A percentile compares a stretch with the other conserved stretches of the same genome.
phyloP scores from a whole-genome alignment of 2,888 invertebrate genomes.

The Epistrophe eligans region DNA sequence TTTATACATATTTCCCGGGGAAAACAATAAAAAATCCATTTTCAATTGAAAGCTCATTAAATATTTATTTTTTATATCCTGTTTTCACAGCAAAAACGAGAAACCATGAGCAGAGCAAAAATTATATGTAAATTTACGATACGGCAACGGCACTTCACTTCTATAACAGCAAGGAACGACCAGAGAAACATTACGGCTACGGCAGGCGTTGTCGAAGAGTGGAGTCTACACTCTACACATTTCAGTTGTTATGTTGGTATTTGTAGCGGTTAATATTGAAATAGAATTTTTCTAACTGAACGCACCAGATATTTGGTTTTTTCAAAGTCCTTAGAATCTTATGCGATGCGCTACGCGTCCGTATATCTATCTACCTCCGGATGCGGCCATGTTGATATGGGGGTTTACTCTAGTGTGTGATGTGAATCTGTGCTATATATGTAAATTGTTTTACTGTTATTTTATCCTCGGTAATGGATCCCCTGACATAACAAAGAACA shows the following conservation, averaged over 20 bases:
- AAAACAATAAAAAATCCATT: conserved; percentile 53
- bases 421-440: not conserved
- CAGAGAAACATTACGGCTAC: not conserved
- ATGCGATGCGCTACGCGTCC: not conserved
- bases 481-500: conserved; percentile 22
- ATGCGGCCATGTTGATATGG: conserved; percentile 9
- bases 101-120: conserved; percentile 6
- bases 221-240: too few relatives aligned
- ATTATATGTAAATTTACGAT: conserved; percentile 10
- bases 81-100: not conserved
- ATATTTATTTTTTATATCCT: conserved; percentile 42
- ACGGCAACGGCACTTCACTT: not conserved
- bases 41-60: conserved; percentile 51
- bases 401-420: not conserved
- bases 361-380: not conserved
- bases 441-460: conserved; percentile 33
- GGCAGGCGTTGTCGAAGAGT: not conserved
- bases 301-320: conserved; percentile 33
- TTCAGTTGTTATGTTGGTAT: not conserved
- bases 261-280: conserved; percentile 1
- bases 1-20: not conserved
- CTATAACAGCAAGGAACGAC: not conserved
- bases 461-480: conserved; percentile 29
- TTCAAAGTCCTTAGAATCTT: not conserved
- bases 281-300: conserved; percentile 17